Evolutionary conservation across 2,113 vertebrate species (phyloP).

Genomic region (Ascaphus truei): DNA sequence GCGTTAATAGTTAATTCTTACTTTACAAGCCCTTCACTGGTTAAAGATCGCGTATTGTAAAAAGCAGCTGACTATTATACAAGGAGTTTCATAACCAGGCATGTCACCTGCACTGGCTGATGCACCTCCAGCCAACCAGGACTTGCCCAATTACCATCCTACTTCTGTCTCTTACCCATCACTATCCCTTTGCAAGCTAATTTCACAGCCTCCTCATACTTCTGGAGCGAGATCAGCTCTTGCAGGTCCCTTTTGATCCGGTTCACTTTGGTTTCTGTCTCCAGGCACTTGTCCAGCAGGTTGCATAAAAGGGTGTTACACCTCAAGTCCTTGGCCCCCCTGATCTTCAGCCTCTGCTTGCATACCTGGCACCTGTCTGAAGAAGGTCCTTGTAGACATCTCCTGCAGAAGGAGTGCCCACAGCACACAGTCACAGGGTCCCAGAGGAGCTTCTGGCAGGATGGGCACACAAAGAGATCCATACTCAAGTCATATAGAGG

Average conservation of each 20-base stretch:
- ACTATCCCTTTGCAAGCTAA: constrained; percentile 59
- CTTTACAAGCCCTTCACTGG: no score
- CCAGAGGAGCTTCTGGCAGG: constrained; percentile 67
- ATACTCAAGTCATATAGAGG: constrained; percentile 31
- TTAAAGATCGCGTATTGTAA: no score
- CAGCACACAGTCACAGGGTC: constrained; percentile 77
- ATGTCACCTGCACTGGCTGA: neutral
- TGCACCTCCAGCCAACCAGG: neutral
- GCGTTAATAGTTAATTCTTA: no score
- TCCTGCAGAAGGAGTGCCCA: constrained; percentile 78
- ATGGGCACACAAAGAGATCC: constrained; percentile 73
- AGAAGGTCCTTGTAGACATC: constrained; percentile 58
- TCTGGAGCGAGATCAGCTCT: constrained; percentile 53
- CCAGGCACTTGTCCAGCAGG: constrained; percentile 71
- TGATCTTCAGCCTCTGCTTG: constrained; percentile 56
- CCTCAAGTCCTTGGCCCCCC: constrained; percentile 45
- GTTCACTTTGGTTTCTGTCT: constrained; percentile 45
- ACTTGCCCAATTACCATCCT: fast-evolving
- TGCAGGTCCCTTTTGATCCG: constrained; percentile 51
- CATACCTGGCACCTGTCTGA: constrained; percentile 66
- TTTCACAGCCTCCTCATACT: constrained; percentile 64
- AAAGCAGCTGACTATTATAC: neutral
- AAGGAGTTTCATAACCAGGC: constrained; percentile 27
- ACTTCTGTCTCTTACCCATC: constrained; percentile 59
- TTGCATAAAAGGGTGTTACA: constrained; percentile 71